These are phyloP conservation scores for Drosophila melanogaster DNA, from an alignment of 1,140 invertebrate genomes.

Conservation along the genomic window Release_6_plus_ISO1_MT NT_037436.4:8837501-8838000, in stretches of 20 bases:
- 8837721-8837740: constrained; percentile 97
- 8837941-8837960: constrained; percentile 98
- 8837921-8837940: constrained; percentile 99
- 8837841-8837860: constrained; percentile 99
- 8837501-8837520: background rate
- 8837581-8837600: background rate
- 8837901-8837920: constrained; percentile 99
- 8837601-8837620: background rate
- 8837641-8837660: constrained; percentile 62
- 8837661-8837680: constrained; percentile 98
- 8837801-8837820: constrained; percentile 97
- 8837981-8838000: constrained; percentile 99
- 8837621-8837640: background rate
- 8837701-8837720: constrained; percentile 98
- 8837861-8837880: constrained; percentile 98
- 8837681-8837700: constrained; percentile 99
- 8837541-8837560: background rate
- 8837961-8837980: constrained; percentile 99
- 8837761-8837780: constrained; percentile 97
- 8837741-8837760: constrained; percentile 99
- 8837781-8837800: constrained; percentile 98
- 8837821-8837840: constrained; percentile 98
- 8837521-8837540: background rate
- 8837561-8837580: background rate
- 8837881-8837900: constrained; percentile 98